These are phyloP conservation scores for Drepana falcataria DNA, from an alignment of 2,888 invertebrate genomes.

Conservation along the genomic window DNA sequence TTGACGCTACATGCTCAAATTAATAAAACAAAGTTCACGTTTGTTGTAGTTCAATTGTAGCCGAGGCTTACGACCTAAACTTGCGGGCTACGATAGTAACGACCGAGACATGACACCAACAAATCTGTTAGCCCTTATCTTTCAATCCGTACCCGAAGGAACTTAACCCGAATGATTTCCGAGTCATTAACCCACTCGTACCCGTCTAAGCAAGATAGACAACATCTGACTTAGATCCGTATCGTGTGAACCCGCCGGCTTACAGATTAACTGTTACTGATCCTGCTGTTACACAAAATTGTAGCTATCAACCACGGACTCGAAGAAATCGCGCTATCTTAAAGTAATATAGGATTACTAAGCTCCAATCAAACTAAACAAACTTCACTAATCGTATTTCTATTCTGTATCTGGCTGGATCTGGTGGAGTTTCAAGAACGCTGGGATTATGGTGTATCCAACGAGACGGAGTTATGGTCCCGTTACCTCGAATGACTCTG, in stretches of 20 bases:
- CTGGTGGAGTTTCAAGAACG: conserved; percentile 59
- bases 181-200: conserved; percentile 72
- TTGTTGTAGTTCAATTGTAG: conserved; percentile 7
- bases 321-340: conserved; percentile 76
- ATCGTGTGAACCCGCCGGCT: conserved; percentile 67
- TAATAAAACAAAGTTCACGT: conserved; percentile 8
- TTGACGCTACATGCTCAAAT: conserved; percentile 5
- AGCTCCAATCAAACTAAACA: conserved; percentile 76
- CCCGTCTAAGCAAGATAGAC: conserved; percentile 75
- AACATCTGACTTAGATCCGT: conserved; percentile 75
- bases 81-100: conserved; percentile 29
- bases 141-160: conserved; percentile 66
- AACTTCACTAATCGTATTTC: conserved; percentile 72
- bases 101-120: conserved; percentile 57
- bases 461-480: conserved; percentile 67
- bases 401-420: conserved; percentile 66
- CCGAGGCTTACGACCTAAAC: conserved; percentile 19
- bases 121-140: conserved; percentile 74
- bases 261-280: conserved; percentile 65
- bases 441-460: conserved; percentile 60
- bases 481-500: conserved; percentile 64
- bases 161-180: conserved; percentile 77
- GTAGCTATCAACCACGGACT: conserved; percentile 71
- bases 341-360: conserved; percentile 66
- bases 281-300: conserved; percentile 61